Conservation (phyloP, 2,113 vertebrate species). For the Prolemur simus region DNA sequence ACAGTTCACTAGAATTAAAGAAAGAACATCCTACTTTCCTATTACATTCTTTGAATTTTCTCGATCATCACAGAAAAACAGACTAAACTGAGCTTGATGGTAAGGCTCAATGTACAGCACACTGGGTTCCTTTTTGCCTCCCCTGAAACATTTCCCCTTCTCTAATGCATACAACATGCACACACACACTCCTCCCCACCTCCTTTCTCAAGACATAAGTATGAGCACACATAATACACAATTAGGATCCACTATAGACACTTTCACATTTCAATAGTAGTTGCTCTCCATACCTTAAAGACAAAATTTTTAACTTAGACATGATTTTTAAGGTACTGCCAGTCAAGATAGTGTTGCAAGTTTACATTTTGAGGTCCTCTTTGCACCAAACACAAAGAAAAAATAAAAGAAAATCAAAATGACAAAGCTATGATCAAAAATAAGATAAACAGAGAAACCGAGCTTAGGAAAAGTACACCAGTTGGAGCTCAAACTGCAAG, state of each 20-base stretch:
- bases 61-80: not conserved
- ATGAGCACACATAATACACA: not conserved
- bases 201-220: not conserved
- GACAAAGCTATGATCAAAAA: not conserved
- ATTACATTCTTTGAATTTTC: conserved; percentile 4
- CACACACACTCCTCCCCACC: not conserved
- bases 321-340: not conserved
- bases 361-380: not conserved
- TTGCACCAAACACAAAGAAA: conserved; percentile 13
- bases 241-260: not conserved
- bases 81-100: not conserved
- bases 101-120: not conserved
- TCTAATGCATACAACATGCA: not conserved
- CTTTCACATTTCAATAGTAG: conserved; percentile 20
- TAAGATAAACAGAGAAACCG: conserved; percentile 5
- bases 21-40: not conserved
- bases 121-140: not conserved
- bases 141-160: not conserved
- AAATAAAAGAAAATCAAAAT: conserved; percentile 17
- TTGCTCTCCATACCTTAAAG: not conserved
- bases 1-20: not conserved
- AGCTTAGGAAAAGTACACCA: not conserved
- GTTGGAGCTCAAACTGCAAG: not conserved
- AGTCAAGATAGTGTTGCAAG: not conserved
- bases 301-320: not conserved